Base-by-base conservation (phyloP, 2,888 invertebrate species). In the Athripsodes cinereus region DNA sequence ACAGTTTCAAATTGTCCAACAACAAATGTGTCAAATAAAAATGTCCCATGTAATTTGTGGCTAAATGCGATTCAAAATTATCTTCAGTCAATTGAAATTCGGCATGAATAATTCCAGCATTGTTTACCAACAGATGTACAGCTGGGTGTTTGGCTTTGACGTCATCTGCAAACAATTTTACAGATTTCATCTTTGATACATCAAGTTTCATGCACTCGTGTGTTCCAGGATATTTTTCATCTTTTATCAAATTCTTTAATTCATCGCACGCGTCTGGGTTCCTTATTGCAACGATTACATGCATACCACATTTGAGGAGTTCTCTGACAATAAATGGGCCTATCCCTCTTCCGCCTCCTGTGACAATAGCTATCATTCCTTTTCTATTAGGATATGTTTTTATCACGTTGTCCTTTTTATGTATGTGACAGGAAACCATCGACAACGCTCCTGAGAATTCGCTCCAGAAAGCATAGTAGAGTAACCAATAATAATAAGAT, bases 21-120 rank as follows among this genome's bases (percentile, higher is more conserved):
- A 96, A 75, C 65, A 92, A 74, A 69, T 92, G 88, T 18, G 91
- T 90, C 66, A 94, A 76, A 66, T 90, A 79, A 69, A 91, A 92
- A 72, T 93, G 92, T 2, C 92, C 88, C 65, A 96, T 74, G 72
- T 93, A 92, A 72, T 96, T 96, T 6, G 89, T 86, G 54, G 87
- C 88, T 73, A 94, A 85, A 68, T 95, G 94, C 11, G 85, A 84
- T 73, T 96, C 96, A 67, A 84, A 86, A 0, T 92, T 92, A 69
- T 95, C 93, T 65, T 81, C 81, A 0, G 93, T 91, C 64, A 88
- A 74, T 56, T 80, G 76, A 66, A 84, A 88, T 22, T 92, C 90
- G 2, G 86, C 85, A 70, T 90, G 91, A 93, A 96, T 94, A 49
- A 95, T 85, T 31, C 93, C 96, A 67, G 96, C 94, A 74, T 92